Percentiles rank a stretch among this genome's conserved stretches.
Evolutionary conservation across 2,888 invertebrate genomes (phyloP).

Genomic region (Leucoptera coffeella): DNA sequence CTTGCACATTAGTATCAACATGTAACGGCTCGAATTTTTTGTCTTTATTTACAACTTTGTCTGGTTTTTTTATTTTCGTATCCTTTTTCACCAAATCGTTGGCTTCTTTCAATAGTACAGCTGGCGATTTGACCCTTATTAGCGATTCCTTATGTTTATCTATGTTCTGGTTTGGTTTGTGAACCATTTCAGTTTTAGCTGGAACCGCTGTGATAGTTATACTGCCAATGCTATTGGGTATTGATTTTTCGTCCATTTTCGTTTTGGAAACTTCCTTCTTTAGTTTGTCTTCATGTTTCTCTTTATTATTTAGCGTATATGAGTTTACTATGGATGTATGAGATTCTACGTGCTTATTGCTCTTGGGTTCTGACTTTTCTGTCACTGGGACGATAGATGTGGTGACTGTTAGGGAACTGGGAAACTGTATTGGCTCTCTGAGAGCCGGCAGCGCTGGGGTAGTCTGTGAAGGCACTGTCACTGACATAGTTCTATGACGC

Average conservation of each 20-base stretch:
- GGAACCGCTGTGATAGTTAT: constrained; percentile 42
- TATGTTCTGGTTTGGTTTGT: constrained; percentile 6
- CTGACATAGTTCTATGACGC: no score
- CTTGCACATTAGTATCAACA: constrained; percentile 24
- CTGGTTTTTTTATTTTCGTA: constrained; percentile 8
- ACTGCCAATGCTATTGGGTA: constrained; percentile 36
- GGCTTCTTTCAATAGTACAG: constrained; percentile 15
- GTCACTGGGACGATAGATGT: constrained; percentile 17
- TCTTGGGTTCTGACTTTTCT: not conserved
- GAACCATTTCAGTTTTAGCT: constrained; percentile 15
- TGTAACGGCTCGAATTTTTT: constrained; percentile 18
- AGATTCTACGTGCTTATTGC: not conserved
- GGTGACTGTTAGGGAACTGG: constrained; percentile 38
- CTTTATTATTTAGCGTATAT: constrained; percentile 14
- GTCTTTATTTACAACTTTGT: constrained; percentile 9
- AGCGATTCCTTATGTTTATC: constrained; percentile 19
- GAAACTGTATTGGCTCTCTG: constrained; percentile 32
- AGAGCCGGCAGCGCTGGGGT: no score
- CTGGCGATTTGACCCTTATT: constrained; percentile 38
- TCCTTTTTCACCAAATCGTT: constrained; percentile 32
- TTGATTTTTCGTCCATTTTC: constrained; percentile 21
- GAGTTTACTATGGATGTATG: not conserved
- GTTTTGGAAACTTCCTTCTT: constrained; percentile 14
- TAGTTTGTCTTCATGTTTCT: constrained; percentile 14
- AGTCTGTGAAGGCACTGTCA: no score